Conservation (phyloP, 2,797 vertebrate genomes). For the Schizothorax lantsangensis region DNA sequence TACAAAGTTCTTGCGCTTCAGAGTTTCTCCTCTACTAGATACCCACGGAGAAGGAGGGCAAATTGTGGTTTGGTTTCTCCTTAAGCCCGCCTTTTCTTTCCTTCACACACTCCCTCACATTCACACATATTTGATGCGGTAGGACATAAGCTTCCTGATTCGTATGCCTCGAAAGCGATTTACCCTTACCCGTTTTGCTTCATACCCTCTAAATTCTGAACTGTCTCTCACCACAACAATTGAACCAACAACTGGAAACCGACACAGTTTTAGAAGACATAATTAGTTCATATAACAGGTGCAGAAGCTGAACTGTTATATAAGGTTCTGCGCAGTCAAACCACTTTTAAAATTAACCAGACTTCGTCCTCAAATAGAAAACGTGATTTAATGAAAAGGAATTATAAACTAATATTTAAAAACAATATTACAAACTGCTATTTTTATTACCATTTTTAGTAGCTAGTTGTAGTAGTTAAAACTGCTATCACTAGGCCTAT, state of each 20-base stretch:
- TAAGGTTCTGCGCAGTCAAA: neutral
- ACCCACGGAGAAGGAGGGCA: slow-evolving; percentile 70
- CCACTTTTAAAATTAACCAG: neutral
- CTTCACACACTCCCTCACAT: slow-evolving; percentile 44
- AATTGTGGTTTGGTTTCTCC: slow-evolving; percentile 71
- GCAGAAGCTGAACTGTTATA: neutral
- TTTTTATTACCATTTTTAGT: neutral
- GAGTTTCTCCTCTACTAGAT: slow-evolving; percentile 70
- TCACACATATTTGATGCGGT: slow-evolving; percentile 40
- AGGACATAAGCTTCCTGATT: slow-evolving; percentile 49
- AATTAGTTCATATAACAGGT: slow-evolving; percentile 29
- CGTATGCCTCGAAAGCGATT: slow-evolving; percentile 62
- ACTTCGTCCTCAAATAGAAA: neutral
- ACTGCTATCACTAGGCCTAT: neutral
- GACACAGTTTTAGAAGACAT: slow-evolving; percentile 49
- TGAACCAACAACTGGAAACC: slow-evolving; percentile 56
- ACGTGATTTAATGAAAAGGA: neutral
- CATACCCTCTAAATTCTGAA: slow-evolving; percentile 5
- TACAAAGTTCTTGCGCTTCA: slow-evolving; percentile 50
- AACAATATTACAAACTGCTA: neutral
- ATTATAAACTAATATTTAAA: neutral
- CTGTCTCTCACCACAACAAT: slow-evolving; percentile 19
- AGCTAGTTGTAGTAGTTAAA: neutral
- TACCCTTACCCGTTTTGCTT: slow-evolving; percentile 60
- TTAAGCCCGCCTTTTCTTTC: slow-evolving; percentile 75